phyloP scores from a whole-genome alignment of 2,797 vertebrate species.

The Hapalemur alaotrensis region DNA sequence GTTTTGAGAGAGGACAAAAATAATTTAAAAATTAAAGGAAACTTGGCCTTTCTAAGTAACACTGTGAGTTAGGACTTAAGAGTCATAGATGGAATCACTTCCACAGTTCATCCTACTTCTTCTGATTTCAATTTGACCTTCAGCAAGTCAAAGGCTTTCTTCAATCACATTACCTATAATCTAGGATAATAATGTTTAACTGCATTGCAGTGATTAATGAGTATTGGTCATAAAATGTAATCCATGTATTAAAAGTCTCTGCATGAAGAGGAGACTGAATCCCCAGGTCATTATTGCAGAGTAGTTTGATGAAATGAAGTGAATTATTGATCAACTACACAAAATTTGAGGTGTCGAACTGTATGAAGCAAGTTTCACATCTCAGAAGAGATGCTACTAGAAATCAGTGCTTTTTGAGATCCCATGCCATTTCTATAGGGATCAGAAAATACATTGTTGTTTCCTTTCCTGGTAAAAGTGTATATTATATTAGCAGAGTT shows the following conservation, averaged over 20 bases:
- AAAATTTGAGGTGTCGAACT: slow-evolving; percentile 44
- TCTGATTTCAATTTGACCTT: slow-evolving; percentile 58
- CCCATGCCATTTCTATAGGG: background rate
- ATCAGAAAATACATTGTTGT: background rate
- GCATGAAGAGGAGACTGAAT: background rate
- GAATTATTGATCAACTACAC: slow-evolving; percentile 44
- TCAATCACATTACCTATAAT: slow-evolving; percentile 53
- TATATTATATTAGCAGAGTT: background rate
- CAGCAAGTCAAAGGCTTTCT: background rate
- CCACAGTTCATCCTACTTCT: slow-evolving; percentile 11
- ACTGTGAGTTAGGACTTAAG: slow-evolving; percentile 4
- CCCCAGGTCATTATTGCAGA: background rate
- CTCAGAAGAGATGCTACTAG: background rate
- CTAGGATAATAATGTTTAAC: slow-evolving; percentile 58
- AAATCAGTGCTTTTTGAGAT: background rate
- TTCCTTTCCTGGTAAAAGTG: background rate
- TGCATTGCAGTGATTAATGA: slow-evolving; percentile 52
- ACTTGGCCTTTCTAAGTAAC: slow-evolving; percentile 26
- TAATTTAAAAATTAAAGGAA: background rate
- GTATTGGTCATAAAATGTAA: slow-evolving; percentile 54
- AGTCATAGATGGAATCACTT: background rate
- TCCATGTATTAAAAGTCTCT: slow-evolving; percentile 41
- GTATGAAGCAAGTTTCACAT: slow-evolving; percentile 47
- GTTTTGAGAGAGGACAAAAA: background rate
- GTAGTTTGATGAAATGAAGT: background rate